Conservation (phyloP, 2,888 invertebrate species). For the Drosophila algonquin region DNA sequence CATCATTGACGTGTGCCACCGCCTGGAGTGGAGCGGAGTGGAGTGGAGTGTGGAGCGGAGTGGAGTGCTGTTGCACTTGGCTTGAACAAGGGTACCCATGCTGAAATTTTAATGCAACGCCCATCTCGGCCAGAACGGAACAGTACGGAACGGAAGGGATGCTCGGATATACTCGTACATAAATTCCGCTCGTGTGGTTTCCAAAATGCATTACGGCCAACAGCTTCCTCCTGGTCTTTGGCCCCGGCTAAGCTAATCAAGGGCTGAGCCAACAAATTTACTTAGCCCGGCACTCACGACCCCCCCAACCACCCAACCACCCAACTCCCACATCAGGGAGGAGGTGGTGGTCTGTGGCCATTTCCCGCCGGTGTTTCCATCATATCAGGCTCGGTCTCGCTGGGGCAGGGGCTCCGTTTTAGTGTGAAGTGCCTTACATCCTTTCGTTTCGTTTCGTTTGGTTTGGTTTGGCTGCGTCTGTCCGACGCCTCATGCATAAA, state of each 20-base stretch:
- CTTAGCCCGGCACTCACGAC: constrained; percentile 56
- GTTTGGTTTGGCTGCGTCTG: constrained; percentile 47
- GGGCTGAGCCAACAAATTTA: constrained; percentile 76
- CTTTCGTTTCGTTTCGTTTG: constrained; percentile 28
- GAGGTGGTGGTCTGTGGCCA: constrained; percentile 8
- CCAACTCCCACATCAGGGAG: not conserved
- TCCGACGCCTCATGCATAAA: constrained; percentile 69
- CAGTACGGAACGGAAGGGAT: not conserved
- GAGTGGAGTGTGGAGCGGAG: not conserved
- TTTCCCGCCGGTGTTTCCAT: constrained; percentile 46
- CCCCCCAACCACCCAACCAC: not conserved
- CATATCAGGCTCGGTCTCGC: constrained; percentile 47
- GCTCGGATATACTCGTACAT: constrained; percentile 47
- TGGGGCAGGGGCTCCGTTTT: constrained; percentile 18
- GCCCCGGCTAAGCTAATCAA: constrained; percentile 70
- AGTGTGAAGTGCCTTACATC: constrained; percentile 60
- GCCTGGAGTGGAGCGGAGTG: not conserved
- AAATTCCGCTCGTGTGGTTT: constrained; percentile 76
- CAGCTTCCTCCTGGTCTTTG: constrained; percentile 33
- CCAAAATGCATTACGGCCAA: constrained; percentile 65
- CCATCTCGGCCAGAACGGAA: constrained; percentile 2
- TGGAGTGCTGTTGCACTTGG: constrained; percentile 26
- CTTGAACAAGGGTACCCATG: constrained; percentile 32
- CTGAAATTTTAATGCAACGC: constrained; percentile 39
- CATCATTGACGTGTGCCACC: constrained; percentile 4